Evolutionary conservation across 1,140 invertebrate genomes (phyloP).

Genomic region (Palaemon carinicauda): DNA sequence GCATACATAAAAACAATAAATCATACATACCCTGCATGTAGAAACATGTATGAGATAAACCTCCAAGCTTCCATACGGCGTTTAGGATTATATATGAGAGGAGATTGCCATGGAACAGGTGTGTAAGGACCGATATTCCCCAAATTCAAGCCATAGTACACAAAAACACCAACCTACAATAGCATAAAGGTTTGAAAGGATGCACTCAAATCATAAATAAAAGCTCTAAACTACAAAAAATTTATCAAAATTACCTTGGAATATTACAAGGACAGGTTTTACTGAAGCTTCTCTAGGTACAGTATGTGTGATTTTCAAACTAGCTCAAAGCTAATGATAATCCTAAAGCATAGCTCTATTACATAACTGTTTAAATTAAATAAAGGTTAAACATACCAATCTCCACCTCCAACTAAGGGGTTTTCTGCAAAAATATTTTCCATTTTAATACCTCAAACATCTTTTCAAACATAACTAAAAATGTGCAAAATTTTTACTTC

Average conservation of each 20-base stretch:
- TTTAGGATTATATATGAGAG: slow-evolving; percentile 69
- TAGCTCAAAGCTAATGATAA: too few relatives aligned
- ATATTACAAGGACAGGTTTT: not conserved
- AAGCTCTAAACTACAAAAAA: not conserved
- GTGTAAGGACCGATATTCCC: slow-evolving; percentile 48
- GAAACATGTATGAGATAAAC: slow-evolving; percentile 70
- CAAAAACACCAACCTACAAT: slow-evolving; percentile 54
- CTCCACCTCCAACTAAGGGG: too few relatives aligned
- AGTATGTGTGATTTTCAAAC: too few relatives aligned
- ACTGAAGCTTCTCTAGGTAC: not conserved
- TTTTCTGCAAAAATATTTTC: too few relatives aligned
- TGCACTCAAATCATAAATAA: not conserved
- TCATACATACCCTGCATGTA: slow-evolving; percentile 68
- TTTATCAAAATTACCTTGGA: too few relatives aligned
- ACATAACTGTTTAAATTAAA: too few relatives aligned
- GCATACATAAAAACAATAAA: not conserved
- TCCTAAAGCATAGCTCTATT: too few relatives aligned
- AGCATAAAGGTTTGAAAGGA: not conserved
- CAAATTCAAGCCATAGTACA: slow-evolving; percentile 53
- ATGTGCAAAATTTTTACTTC: too few relatives aligned
- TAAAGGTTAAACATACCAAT: too few relatives aligned
- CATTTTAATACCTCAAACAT: too few relatives aligned
- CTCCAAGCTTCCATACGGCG: slow-evolving; percentile 68
- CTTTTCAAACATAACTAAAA: too few relatives aligned
- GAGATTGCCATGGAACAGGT: slow-evolving; percentile 60